Evolutionary conservation across 2,113 vertebrate species (phyloP), one percentile per base, ranked within the genome.

Genomic region (Glaucidium brasilianum): DNA sequence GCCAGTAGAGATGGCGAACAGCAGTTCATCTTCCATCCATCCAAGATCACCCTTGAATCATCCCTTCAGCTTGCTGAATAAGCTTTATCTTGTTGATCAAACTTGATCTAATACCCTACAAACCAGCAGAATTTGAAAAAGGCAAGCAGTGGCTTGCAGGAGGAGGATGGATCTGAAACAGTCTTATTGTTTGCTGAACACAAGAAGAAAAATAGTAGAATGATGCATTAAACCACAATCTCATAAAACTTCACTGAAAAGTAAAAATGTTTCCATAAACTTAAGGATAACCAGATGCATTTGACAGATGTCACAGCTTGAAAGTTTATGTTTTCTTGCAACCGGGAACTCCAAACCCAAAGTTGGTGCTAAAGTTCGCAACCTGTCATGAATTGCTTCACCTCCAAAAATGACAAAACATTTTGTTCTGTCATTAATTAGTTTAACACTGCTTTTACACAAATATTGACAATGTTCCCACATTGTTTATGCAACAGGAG

Each of bases 401-500:
- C 15, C 6, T 14, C 15, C 6, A 2, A 76, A 90, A 80, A 26
- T 6, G 11, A 18, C 34, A 35, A 63, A 88, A 23, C 3, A 2
- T 50, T 63, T 89, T 89, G n/a, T n/a, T 82, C 63, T 53, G 15
- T 22, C 49, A 59, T 41, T 59, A 73, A 50, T 66, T 66, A 37
- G 45, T 64, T 90, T 73, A 84, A 84, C 17, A 5, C 8, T 29
- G 35, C 23, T 69, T 43, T 85, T 26, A 55, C 37, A 56, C 82
- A 95, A 95, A 95, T 92, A 94, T 77, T 90, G 89, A 88, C 74
- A 29, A 21, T 74, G 50, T 74, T 90, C 10, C 25, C 20, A 59
- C 37, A 39, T 26, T 4, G 5, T 39, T 73, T 52, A 45, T 53
- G 23, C 34, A 26, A 9, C 21, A 13, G 23, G 12, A 66, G 29